Percentiles rank a stretch among this genome's conserved stretches.
phyloP scores from a whole-genome alignment of 2,888 invertebrate genomes.

The Aromia moschata region DNA sequence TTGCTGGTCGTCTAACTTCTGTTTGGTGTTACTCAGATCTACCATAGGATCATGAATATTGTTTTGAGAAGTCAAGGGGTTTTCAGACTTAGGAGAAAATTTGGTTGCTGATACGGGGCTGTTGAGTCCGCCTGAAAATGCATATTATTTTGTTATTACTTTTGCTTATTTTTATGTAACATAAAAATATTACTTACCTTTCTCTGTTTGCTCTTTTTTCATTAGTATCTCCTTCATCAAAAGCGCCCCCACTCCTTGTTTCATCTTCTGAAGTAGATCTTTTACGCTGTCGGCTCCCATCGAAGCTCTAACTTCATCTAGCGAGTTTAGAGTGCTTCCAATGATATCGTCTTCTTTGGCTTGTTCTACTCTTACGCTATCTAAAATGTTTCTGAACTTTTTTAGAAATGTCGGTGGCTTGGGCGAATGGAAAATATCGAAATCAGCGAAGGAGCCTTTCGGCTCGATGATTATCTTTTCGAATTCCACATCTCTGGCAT shows the following conservation, averaged over 20 bases:
- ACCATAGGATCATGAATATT: no score
- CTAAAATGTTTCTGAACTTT: slow-evolving; percentile 1
- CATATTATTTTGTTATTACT: no score
- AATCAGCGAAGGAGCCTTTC: slow-evolving; percentile 4
- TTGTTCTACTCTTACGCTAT: slow-evolving; percentile 27
- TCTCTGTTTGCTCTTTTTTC: no score
- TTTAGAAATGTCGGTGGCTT: not conserved
- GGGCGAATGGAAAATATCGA: not conserved
- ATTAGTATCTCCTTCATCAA: no score
- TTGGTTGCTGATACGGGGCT: no score
- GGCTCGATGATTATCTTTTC: slow-evolving; percentile 45
- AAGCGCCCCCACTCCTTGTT: slow-evolving; percentile 41
- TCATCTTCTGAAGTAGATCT: slow-evolving; percentile 46
- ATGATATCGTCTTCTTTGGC: slow-evolving; percentile 18
- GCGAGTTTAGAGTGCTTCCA: slow-evolving; percentile 28
- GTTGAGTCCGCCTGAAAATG: no score
- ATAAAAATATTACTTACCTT: no score
- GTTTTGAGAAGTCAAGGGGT: no score
- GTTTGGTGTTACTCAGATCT: no score
- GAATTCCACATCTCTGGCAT: slow-evolving; percentile 42
- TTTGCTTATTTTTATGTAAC: no score
- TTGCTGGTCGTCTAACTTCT: no score
- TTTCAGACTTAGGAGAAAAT: no score
- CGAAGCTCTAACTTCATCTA: slow-evolving; percentile 37
- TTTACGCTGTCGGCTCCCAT: slow-evolving; percentile 42